These are phyloP conservation scores for Holocentrus rufus DNA, from an alignment of 2,797 vertebrate species.

Conservation along the genomic window DNA sequence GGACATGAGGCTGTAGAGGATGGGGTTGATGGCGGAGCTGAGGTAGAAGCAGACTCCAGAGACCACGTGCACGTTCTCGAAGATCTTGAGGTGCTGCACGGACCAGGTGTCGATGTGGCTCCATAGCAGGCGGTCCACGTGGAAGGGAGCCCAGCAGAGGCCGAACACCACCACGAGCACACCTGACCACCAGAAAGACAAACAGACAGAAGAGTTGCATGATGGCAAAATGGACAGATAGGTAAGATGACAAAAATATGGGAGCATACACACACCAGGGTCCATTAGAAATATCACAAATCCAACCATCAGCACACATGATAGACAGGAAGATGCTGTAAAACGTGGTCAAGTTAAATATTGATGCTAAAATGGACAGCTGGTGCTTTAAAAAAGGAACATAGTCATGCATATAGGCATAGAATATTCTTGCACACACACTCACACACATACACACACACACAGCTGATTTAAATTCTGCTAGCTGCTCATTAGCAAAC, in stretches of 20 bases:
- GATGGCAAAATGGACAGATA: no score
- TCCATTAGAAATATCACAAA: no score
- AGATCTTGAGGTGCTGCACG: constrained; percentile 74
- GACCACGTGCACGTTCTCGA: constrained; percentile 84
- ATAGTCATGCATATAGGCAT: background rate
- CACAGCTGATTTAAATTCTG: background rate
- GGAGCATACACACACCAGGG: no score
- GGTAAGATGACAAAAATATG: no score
- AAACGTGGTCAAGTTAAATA: no score
- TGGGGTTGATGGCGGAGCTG: constrained; percentile 89
- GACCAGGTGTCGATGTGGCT: constrained; percentile 84
- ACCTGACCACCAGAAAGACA: constrained; percentile 73
- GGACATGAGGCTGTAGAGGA: constrained; percentile 95
- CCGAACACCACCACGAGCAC: constrained; percentile 90
- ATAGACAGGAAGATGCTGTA: no score
- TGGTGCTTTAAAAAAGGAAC: no score
- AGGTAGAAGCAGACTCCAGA: constrained; percentile 93
- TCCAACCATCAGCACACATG: no score
- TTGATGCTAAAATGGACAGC: no score
- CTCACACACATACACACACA: background rate
- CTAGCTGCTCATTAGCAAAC: background rate
- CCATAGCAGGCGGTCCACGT: constrained; percentile 91
- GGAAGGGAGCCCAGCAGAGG: constrained; percentile 94
- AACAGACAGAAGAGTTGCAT: background rate
- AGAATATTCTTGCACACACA: background rate